Conservation (phyloP, 2,113 vertebrate species). For the Tachuris rubrigastra region DNA sequence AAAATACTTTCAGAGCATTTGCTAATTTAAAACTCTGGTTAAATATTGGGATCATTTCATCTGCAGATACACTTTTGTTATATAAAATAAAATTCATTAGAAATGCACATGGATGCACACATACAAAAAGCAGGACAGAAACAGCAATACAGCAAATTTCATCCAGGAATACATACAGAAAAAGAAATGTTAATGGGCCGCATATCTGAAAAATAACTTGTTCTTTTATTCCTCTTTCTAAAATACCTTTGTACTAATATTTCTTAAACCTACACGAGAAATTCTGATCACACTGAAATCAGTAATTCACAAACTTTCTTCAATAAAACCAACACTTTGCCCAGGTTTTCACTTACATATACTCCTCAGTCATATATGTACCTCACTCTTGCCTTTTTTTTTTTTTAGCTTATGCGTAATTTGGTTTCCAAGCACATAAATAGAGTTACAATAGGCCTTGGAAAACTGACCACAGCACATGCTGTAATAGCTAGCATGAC, state of each 20-base stretch:
- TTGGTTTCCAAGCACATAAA: background rate
- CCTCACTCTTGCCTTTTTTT: background rate
- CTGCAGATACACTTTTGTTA: background rate
- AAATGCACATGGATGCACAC: background rate
- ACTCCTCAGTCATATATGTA: background rate
- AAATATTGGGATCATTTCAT: background rate
- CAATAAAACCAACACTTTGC: background rate
- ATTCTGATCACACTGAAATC: background rate
- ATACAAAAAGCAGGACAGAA: background rate
- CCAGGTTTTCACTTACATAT: background rate
- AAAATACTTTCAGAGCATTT: background rate
- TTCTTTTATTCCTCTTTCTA: background rate
- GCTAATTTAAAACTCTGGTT: background rate
- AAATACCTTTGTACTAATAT: background rate
- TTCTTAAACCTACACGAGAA: background rate
- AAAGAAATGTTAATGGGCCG: background rate
- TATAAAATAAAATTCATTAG: background rate
- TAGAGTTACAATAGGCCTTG: background rate
- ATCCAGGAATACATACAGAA: background rate
- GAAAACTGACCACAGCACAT: background rate
- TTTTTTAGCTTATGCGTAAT: background rate
- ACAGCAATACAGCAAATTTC: background rate
- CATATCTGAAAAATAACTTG: background rate
- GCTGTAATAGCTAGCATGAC: background rate
- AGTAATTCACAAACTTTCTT: background rate